Evolutionary conservation across 2,797 vertebrate species (phyloP).

Genomic region (Fistularia commersonii): DNA sequence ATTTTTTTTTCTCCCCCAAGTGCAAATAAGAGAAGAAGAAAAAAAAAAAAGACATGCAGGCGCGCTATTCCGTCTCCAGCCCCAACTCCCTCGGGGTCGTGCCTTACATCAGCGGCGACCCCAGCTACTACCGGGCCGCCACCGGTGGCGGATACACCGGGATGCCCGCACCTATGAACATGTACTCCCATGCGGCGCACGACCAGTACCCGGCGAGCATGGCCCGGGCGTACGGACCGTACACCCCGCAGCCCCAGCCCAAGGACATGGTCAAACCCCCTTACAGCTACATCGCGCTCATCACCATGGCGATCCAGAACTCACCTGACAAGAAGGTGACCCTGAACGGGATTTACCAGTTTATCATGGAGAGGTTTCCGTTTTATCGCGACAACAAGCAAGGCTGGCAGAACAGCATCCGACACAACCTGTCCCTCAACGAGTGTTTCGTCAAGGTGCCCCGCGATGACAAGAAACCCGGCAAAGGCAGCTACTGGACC

Average conservation of each 20-base stretch:
- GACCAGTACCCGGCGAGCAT: constrained; percentile 86
- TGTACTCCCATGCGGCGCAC: constrained; percentile 91
- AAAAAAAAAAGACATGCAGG: constrained; percentile 83
- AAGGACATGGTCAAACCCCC: constrained; percentile 98
- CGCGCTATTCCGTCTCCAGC: constrained; percentile 96
- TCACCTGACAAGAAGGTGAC: constrained; percentile 95
- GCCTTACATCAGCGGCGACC: constrained; percentile 94
- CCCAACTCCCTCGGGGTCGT: constrained; percentile 97
- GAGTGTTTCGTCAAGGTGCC: constrained; percentile 94
- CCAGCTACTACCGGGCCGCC: constrained; percentile 91
- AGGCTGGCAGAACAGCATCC: constrained; percentile 91
- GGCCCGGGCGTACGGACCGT: constrained; percentile 87
- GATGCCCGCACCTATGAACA: constrained; percentile 94
- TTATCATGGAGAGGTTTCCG: constrained; percentile 95
- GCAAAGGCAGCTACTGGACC: constrained; percentile 95
- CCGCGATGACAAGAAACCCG: constrained; percentile 91
- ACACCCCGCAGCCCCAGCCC: constrained; percentile 87
- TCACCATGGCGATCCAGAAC: constrained; percentile 95
- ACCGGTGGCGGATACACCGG: constrained; percentile 91
- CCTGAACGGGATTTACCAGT: constrained; percentile 96
- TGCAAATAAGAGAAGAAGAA: not conserved
- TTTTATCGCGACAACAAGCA: constrained; percentile 94
- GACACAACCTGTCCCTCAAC: constrained; percentile 90
- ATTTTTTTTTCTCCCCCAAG: constrained; percentile 27
- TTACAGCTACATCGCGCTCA: constrained; percentile 92